These are phyloP conservation scores for Anagyrus pseudococci DNA, from an alignment of 2,888 invertebrate genomes.

Conservation along the genomic window DNA sequence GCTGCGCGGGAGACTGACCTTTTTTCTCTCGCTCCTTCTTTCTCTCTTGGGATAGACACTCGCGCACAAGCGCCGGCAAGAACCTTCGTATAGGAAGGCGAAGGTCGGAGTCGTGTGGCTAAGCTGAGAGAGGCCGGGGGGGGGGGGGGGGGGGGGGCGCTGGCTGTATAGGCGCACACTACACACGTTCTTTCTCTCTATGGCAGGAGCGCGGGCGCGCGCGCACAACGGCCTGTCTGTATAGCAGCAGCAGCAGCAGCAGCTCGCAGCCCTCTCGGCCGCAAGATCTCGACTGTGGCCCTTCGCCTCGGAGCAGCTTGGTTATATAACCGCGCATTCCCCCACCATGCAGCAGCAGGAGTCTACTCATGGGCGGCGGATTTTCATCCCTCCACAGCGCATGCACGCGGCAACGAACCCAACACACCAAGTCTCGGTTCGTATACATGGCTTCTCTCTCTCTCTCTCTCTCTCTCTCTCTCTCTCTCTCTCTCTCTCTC, in stretches of 20 bases:
- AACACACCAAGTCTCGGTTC: background rate
- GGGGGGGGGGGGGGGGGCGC: background rate
- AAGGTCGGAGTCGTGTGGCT: background rate
- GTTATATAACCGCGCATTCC: constrained; percentile 56
- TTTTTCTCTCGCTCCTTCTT: no score
- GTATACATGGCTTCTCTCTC: background rate
- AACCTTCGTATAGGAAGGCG: no score
- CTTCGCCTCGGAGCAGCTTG: constrained; percentile 51
- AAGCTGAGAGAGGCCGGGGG: background rate
- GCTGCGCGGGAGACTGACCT: no score
- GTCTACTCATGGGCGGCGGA: no score
- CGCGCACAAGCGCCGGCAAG: no score
- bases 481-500: constrained; percentile 1
- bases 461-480: background rate
- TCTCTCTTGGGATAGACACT: no score
- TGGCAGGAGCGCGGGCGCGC: no score
- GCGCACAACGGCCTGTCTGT: no score
- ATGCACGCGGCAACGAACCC: no score
- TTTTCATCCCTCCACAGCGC: constrained; percentile 1
- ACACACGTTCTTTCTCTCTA: no score
- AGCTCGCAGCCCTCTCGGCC: background rate
- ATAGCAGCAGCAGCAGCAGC: background rate
- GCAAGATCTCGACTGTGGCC: constrained; percentile 54
- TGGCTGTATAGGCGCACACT: no score
- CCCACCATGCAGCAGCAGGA: constrained; percentile 42